Conservation (phyloP, 2,797 vertebrate genomes). For the Pipistrellus kuhlii region DNA sequence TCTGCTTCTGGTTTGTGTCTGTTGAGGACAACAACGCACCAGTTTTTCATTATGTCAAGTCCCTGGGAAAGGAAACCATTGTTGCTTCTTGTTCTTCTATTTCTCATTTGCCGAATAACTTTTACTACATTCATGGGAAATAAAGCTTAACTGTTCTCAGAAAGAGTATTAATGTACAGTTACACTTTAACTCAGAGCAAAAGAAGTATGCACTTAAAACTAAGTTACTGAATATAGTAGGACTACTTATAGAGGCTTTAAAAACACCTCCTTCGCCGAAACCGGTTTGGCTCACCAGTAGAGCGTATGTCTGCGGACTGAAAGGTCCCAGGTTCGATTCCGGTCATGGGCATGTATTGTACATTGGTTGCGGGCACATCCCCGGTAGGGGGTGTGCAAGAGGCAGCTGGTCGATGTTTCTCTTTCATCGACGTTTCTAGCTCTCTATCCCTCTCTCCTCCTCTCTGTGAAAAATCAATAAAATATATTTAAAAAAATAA, state of each 20-base stretch:
- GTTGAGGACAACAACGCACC: not conserved
- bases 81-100: not conserved
- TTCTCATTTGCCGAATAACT: not conserved
- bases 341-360: too few species aligned
- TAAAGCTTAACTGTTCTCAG: not conserved
- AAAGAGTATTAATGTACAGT: not conserved
- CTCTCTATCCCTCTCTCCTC: too few species aligned
- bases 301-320: too few species aligned
- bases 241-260: not conserved
- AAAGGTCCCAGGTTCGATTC: too few species aligned
- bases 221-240: not conserved
- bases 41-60: not conserved
- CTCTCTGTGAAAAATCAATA: too few species aligned
- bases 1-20: not conserved
- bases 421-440: too few species aligned
- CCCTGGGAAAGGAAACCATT: not conserved
- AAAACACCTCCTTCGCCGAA: too few species aligned
- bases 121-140: not conserved
- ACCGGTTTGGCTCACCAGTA: too few species aligned
- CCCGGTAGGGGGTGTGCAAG: too few species aligned
- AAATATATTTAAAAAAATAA: too few species aligned
- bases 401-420: too few species aligned
- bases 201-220: not conserved
- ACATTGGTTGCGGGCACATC: too few species aligned
- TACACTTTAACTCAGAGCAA: not conserved